Conservation (phyloP, 2,888 invertebrate genomes). For the Neoitamus cyanurus region DNA sequence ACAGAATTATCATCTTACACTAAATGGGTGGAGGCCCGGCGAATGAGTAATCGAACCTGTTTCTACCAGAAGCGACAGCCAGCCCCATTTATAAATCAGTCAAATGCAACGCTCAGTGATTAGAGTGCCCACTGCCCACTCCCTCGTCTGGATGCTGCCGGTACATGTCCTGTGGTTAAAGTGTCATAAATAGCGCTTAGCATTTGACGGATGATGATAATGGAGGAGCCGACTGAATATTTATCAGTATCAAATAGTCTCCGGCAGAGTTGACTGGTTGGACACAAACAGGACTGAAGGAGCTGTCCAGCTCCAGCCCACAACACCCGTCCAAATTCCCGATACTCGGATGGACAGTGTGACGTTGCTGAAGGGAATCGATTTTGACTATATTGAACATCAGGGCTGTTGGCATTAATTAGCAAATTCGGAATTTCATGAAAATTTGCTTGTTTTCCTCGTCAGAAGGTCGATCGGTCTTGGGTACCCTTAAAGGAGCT, state of each 20-base stretch:
- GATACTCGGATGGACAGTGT: neutral
- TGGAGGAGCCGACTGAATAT: conserved; percentile 41
- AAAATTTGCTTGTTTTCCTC: neutral
- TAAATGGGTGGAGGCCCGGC: conserved; percentile 16
- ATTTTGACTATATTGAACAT: neutral
- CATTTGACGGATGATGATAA: conserved; percentile 45
- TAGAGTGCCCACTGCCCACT: neutral
- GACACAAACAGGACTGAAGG: neutral
- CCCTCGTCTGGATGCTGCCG: neutral
- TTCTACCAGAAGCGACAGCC: conserved; percentile 11
- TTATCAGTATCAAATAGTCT: conserved; percentile 36
- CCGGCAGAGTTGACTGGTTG: neutral
- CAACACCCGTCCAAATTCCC: neutral
- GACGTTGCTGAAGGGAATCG: neutral
- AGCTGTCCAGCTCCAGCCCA: neutral
- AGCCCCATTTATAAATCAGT: conserved; percentile 37
- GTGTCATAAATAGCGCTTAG: conserved; percentile 44
- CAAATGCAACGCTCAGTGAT: conserved; percentile 39
- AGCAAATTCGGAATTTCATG: neutral
- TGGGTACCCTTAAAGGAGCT: neutral
- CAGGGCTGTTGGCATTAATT: neutral
- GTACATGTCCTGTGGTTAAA: conserved; percentile 38
- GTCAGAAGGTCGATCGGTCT: neutral
- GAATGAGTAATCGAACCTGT: conserved; percentile 41
- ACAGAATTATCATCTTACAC: conserved; percentile 43